Percentiles rank a stretch among this genome's conserved stretches.
Evolutionary conservation across 2,113 vertebrate species (phyloP).

Genomic region (Cyprinodon variegatus): DNA sequence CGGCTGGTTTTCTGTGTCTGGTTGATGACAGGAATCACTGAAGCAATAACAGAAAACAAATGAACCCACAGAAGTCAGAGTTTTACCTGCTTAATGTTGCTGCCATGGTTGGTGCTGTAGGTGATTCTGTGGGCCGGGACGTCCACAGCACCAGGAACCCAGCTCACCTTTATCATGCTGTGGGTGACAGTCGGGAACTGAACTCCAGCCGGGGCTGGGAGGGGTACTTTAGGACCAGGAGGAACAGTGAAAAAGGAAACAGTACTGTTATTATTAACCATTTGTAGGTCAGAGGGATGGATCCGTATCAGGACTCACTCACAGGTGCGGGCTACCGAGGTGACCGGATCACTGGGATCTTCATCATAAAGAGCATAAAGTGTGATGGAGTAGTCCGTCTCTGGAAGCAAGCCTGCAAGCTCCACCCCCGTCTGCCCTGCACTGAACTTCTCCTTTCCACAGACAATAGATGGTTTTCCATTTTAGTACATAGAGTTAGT

Average conservation of each 20-base stretch:
- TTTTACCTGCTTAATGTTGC: conserved; percentile 84
- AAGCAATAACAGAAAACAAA: background rate
- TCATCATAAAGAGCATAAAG: conserved; percentile 88
- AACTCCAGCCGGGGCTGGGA: conserved; percentile 77
- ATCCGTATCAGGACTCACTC: background rate
- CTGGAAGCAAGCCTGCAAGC: conserved; percentile 81
- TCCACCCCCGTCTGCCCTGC: conserved; percentile 80
- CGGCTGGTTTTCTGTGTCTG: background rate
- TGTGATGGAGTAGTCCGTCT: conserved; percentile 84
- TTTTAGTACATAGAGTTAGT: too few relatives aligned
- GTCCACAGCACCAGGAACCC: conserved; percentile 71
- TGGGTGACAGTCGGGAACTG: conserved; percentile 87
- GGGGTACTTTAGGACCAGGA: conserved; percentile 76
- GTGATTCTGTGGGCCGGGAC: conserved; percentile 80
- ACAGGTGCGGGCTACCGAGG: conserved; percentile 86
- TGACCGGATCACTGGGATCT: conserved; percentile 88
- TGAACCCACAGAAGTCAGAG: background rate
- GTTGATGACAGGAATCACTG: background rate
- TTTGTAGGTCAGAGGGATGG: background rate
- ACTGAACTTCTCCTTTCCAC: conserved; percentile 83
- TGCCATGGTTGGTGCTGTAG: conserved; percentile 84
- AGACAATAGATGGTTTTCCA: too few relatives aligned
- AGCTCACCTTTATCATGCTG: conserved; percentile 83
- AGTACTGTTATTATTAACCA: background rate
- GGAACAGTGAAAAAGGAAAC: background rate